Evolutionary conservation across 2,797 vertebrate species (phyloP).

Genomic region (Dicrostonyx torquatus): DNA sequence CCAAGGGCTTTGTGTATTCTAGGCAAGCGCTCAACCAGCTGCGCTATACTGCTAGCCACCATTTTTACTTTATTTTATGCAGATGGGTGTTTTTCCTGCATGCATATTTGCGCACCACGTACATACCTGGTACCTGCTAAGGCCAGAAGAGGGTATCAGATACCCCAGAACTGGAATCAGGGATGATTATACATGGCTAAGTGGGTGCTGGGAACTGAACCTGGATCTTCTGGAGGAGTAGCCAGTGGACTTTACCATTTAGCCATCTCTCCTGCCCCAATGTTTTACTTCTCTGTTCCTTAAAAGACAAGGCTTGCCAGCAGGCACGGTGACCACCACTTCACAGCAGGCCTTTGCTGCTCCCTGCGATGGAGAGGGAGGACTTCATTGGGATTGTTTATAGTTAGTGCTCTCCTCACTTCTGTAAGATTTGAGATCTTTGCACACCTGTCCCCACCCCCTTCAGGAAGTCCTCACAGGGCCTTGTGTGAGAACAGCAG

Average conservation of each 20-base stretch:
- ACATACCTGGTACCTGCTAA: background rate
- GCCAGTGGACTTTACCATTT: background rate
- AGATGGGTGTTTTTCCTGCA: background rate
- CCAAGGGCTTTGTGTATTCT: accelerated
- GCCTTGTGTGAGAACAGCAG: background rate
- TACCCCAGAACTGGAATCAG: background rate
- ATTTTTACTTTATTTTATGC: background rate
- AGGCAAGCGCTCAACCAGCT: background rate
- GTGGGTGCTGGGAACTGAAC: background rate
- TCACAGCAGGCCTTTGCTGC: background rate
- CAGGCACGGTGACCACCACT: background rate
- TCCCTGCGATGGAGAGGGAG: background rate
- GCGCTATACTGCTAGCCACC: background rate
- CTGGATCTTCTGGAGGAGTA: background rate
- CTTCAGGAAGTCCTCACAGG: background rate
- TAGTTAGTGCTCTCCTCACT: background rate
- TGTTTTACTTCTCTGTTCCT: background rate
- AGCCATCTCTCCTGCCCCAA: background rate
- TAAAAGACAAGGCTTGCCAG: background rate
- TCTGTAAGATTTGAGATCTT: background rate
- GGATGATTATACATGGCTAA: background rate
- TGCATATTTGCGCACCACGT: background rate
- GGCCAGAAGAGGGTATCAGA: background rate
- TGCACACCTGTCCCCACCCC: background rate
- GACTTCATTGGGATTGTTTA: background rate